Base-by-base conservation (phyloP, 2,888 invertebrate genomes). In the Sisyra terminalis region DNA sequence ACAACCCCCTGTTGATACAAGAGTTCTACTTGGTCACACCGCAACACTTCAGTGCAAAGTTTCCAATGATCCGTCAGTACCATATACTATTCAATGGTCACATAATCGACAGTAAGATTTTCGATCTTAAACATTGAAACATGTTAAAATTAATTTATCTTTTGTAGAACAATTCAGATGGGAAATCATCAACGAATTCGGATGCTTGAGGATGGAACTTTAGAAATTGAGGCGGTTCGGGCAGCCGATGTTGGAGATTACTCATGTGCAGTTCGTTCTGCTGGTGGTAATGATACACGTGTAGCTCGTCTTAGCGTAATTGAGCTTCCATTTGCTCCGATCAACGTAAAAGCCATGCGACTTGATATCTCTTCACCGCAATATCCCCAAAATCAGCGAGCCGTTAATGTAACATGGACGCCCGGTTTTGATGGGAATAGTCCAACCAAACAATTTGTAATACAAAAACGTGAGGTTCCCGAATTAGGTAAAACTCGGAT, bases 391-490 rank as follows among this genome's bases (percentile, higher is more conserved):
- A 24, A 24, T 24, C 76, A 77, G 46, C 74, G 75, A 56, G 83
- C 86, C 18, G 86, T 96, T 48, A 88, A 92, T 56, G 78, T 97
- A 3, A 81, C 82, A 14, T 98, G 97, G 96, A 84, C 84, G 9
- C 85, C 90, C 0, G 92, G 92, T 18, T 98, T 96, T 61, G 90
- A 97, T 65, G 98, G 98, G 43, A 96, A 98, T 61, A 92, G 92
- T 55, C 89, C 90, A 8, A 82, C 96, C 45, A 74, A 83, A 52
- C 87, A 90, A 57, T 97, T 86, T 60, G 88, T 90, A 48, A 75
- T 97, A 43, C 92, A 97, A 59, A 83, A 82, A 60, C 73, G 92
- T 47, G 82, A 89, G 53, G 85, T 93, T 17, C 85, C 89, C 2
- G 84, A 85, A 60, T 70, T 86, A 50, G 87, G 87, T 87, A 65